Evolutionary conservation across 2,888 invertebrate species (phyloP).

Genomic region (Drosophila subsilvestris): DNA sequence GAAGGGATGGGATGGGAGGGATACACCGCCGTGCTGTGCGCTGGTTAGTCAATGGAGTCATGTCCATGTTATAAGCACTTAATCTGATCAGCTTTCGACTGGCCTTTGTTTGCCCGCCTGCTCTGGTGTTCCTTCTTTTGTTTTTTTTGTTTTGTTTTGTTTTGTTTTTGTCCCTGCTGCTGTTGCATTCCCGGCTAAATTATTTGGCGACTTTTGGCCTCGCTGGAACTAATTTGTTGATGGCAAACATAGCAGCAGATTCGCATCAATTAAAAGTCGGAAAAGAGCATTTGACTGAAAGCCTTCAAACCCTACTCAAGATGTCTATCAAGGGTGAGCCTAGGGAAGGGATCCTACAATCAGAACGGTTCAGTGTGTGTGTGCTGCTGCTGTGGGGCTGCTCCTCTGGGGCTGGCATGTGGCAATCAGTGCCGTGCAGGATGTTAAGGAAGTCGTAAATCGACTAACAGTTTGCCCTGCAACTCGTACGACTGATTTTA

Average conservation of each 20-base stretch:
- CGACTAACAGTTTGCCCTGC: constrained; percentile 62
- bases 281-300: constrained; percentile 70
- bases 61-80: constrained; percentile 79
- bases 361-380: constrained; percentile 36
- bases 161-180: constrained; percentile 11
- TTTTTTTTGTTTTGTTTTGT: constrained; percentile 9
- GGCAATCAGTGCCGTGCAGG: constrained; percentile 56
- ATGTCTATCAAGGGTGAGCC: constrained; percentile 61
- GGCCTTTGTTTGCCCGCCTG: constrained; percentile 65
- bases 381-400: constrained; percentile 47
- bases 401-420: constrained; percentile 11
- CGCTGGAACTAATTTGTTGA: constrained; percentile 64
- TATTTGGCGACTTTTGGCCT: constrained; percentile 63
- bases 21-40: constrained; percentile 11
- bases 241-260: constrained; percentile 35
- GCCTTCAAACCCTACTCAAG: constrained; percentile 82
- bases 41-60: constrained; percentile 76
- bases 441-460: constrained; percentile 77
- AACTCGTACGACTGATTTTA: constrained; percentile 41
- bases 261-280: constrained; percentile 67
- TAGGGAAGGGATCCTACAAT: background rate
- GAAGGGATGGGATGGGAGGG: constrained; percentile 21
- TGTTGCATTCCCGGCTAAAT: constrained; percentile 47
- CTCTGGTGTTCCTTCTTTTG: constrained; percentile 16
- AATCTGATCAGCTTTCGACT: constrained; percentile 65